A percentile compares a stretch with the other conserved stretches of the same genome.
Evolutionary conservation across 2,888 invertebrate genomes (phyloP).

Genomic region (Nomada fucata): DNA sequence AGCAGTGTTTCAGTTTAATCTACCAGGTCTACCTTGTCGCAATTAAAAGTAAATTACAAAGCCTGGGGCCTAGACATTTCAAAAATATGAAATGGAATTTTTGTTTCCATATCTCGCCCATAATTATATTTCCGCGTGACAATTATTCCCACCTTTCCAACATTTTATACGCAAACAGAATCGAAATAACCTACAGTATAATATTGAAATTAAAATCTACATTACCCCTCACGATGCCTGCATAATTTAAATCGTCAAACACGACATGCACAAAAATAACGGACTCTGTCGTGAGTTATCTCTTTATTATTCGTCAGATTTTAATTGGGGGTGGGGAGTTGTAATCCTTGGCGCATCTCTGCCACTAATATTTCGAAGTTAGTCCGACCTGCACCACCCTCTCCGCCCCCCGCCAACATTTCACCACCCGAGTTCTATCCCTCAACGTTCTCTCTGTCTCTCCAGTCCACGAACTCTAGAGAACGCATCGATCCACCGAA

Average conservation of each 20-base stretch:
- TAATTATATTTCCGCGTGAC: background rate
- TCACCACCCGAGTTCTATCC: conserved; percentile 31
- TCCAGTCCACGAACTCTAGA: conserved; percentile 68
- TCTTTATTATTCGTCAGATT: conserved; percentile 64
- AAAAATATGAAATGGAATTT: background rate
- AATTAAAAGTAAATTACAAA: background rate
- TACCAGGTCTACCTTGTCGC: background rate
- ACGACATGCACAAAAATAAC: conserved; percentile 30
- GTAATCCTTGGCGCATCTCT: conserved; percentile 71
- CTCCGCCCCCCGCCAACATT: conserved; percentile 38
- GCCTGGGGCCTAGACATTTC: too few species aligned
- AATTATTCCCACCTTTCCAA: background rate
- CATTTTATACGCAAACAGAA: background rate
- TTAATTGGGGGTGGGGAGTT: conserved; percentile 63
- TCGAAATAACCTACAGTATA: background rate
- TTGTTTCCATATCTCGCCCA: background rate
- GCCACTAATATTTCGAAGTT: conserved; percentile 69
- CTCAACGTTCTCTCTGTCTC: conserved; percentile 32
- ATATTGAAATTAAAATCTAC: background rate
- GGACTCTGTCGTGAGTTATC: conserved; percentile 49
- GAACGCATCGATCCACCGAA: conserved; percentile 77
- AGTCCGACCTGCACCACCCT: conserved; percentile 44
- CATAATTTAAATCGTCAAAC: background rate
- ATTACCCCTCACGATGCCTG: background rate
- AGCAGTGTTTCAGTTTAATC: background rate